Evolutionary conservation across 2,888 invertebrate genomes (phyloP).

Genomic region (Dysmachus trigonus): DNA sequence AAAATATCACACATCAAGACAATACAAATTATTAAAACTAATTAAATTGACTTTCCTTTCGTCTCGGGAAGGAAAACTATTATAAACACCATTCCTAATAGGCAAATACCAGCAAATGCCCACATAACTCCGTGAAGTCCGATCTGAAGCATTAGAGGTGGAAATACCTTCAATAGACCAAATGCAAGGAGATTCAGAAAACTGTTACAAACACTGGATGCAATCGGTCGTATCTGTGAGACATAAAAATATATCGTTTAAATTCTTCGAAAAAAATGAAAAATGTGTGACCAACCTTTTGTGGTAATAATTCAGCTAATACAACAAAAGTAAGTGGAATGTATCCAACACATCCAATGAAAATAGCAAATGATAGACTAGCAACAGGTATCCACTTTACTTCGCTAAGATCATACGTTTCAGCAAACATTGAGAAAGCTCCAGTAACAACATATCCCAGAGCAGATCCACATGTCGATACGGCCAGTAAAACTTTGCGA

Average conservation of each 20-base stretch:
- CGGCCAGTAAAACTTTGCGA: slow-evolving; percentile 45
- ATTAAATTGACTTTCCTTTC: slow-evolving; percentile 53
- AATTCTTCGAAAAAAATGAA: not conserved
- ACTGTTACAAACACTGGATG: slow-evolving; percentile 46
- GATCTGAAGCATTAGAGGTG: slow-evolving; percentile 40
- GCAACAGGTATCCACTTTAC: slow-evolving; percentile 51
- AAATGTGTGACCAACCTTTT: slow-evolving; percentile 45
- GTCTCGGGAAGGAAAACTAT: slow-evolving; percentile 46
- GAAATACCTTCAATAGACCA: slow-evolving; percentile 46
- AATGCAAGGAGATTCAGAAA: slow-evolving; percentile 48
- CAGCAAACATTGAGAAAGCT: slow-evolving; percentile 41
- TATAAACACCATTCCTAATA: slow-evolving; percentile 32
- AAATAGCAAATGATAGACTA: slow-evolving; percentile 49
- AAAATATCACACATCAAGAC: not conserved
- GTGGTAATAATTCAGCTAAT: slow-evolving; percentile 50
- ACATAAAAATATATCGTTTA: not conserved
- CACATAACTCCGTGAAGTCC: slow-evolving; percentile 46
- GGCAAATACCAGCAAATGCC: slow-evolving; percentile 42
- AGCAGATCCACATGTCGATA: slow-evolving; percentile 43
- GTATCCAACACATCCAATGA: slow-evolving; percentile 47
- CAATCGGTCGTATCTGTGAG: slow-evolving; percentile 46
- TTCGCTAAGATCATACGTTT: slow-evolving; percentile 36
- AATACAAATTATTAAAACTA: not conserved
- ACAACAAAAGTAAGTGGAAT: slow-evolving; percentile 50
- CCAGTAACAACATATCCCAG: slow-evolving; percentile 43